Evolutionary conservation across 1,140 invertebrate species (phyloP).

Genomic region (Reticulitermes speratus): DNA sequence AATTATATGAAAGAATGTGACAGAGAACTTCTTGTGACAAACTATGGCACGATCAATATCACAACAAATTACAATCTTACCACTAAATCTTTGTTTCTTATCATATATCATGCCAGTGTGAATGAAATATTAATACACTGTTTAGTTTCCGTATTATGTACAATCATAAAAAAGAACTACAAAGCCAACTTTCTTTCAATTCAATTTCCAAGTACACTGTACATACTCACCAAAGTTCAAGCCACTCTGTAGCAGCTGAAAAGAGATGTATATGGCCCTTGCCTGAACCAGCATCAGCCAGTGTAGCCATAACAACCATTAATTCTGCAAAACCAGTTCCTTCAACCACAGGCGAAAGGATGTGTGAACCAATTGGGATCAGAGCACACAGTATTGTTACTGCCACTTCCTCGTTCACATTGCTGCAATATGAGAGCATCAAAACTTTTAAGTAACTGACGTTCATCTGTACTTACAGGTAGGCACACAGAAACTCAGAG

Average conservation of each 20-base stretch:
- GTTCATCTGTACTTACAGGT: too few relatives aligned
- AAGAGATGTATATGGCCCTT: constrained; percentile 78
- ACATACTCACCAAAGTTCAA: constrained; percentile 61
- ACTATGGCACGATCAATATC: too few relatives aligned
- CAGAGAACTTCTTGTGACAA: too few relatives aligned
- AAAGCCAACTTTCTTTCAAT: too few relatives aligned
- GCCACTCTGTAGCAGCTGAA: constrained; percentile 75
- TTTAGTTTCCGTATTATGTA: constrained; percentile 1
- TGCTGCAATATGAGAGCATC: constrained; percentile 43
- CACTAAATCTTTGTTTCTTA: not conserved
- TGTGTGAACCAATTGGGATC: constrained; percentile 69
- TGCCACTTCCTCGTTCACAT: constrained; percentile 65
- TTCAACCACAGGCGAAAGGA: constrained; percentile 65
- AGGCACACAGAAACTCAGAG: too few relatives aligned
- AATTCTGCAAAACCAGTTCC: constrained; percentile 76
- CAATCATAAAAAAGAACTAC: not conserved
- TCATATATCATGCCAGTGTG: not conserved
- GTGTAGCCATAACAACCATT: constrained; percentile 76
- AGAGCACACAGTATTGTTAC: constrained; percentile 72
- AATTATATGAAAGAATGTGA: too few relatives aligned
- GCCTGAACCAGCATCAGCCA: constrained; percentile 78
- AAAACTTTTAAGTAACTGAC: not conserved
- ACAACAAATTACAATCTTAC: too few relatives aligned
- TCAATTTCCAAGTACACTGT: too few relatives aligned
- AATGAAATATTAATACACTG: not conserved